Percentiles rank a stretch among this genome's conserved stretches.
These are phyloP conservation scores for Coranthus polyacanthus DNA, from an alignment of 2,797 vertebrate species.

Conservation along the genomic window DNA sequence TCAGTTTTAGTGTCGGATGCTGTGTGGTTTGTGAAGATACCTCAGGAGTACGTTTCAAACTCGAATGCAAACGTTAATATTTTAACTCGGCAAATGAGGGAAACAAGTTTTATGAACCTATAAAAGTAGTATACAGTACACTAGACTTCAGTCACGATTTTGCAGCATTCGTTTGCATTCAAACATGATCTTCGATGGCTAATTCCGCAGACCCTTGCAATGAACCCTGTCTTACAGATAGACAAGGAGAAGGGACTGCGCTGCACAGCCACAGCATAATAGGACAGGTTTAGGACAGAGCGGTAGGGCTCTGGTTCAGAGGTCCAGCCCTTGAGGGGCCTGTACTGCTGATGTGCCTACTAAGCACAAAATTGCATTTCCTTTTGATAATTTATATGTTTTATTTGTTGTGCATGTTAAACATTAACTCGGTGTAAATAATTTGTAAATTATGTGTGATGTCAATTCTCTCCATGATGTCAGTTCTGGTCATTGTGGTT, in stretches of 20 bases:
- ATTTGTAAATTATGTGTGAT: conserved; percentile 50
- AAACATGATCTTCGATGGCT: conserved; percentile 2
- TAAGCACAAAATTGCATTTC: conserved; percentile 7
- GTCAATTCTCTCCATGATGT: conserved; percentile 10
- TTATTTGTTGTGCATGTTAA: conserved; percentile 25
- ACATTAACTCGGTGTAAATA: conserved; percentile 60
- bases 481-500: conserved; percentile 19
- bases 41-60: conserved; percentile 13
- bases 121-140: background rate
- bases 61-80: background rate
- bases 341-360: background rate
- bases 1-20: background rate
- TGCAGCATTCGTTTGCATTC: conserved; percentile 14
- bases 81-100: conserved; percentile 22
- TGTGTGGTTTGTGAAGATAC: background rate
- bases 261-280: conserved; percentile 6
- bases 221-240: background rate
- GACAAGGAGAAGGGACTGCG: background rate
- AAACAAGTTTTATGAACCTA: conserved; percentile 8
- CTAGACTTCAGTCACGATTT: conserved; percentile 1
- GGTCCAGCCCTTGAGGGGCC: background rate
- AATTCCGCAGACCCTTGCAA: background rate
- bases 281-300: background rate
- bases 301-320: no score
- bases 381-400: background rate